Evolutionary conservation across 1,140 invertebrate species (phyloP).

Genomic region (Chironomus tepperi): DNA sequence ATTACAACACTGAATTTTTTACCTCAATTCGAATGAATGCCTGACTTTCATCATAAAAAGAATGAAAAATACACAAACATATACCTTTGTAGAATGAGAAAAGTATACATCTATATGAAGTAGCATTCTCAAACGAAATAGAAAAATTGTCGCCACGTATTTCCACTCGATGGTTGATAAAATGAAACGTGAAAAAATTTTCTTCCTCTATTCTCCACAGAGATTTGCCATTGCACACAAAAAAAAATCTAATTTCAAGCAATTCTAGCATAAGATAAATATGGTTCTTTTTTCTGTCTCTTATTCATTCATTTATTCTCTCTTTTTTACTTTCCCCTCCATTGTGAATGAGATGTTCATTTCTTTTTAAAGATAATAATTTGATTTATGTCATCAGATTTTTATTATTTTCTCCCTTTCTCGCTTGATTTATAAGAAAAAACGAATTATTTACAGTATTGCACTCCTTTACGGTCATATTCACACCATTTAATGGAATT

Average conservation of each 20-base stretch:
- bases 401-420: slow-evolving; percentile 1
- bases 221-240: background rate
- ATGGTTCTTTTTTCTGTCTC: slow-evolving; percentile 5
- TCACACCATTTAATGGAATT: too few species aligned
- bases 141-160: slow-evolving; percentile 18
- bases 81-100: too few species aligned
- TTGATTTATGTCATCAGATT: slow-evolving; percentile 20
- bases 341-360: slow-evolving; percentile 10
- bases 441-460: background rate
- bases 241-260: slow-evolving; percentile 6
- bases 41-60: too few species aligned
- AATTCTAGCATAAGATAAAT: slow-evolving; percentile 10
- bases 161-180: slow-evolving; percentile 18
- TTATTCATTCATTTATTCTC: background rate
- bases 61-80: too few species aligned
- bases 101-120: too few species aligned
- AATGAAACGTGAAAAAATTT: slow-evolving; percentile 20
- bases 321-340: background rate
- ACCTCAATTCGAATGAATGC: too few species aligned
- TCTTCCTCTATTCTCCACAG: background rate
- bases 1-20: too few species aligned
- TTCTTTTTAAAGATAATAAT: slow-evolving; percentile 17
- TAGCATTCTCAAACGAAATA: too few species aligned
- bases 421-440: background rate
- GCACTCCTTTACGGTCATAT: too few species aligned